Evolutionary conservation across 2,113 vertebrate genomes (phyloP).

Genomic region (Acrocephalus arundinaceus): DNA sequence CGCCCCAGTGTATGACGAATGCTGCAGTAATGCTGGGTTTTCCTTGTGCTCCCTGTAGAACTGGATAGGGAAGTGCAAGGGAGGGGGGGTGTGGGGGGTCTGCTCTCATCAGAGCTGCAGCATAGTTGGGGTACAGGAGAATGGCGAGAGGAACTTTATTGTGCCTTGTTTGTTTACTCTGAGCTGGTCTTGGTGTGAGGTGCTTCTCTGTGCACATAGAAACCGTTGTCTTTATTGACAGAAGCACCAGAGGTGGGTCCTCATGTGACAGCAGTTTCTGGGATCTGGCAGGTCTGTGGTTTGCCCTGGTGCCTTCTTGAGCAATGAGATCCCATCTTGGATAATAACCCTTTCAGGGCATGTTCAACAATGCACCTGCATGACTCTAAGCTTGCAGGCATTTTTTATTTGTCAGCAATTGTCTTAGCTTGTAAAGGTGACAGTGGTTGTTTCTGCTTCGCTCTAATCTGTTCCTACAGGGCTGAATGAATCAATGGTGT

Average conservation of each 20-base stretch:
- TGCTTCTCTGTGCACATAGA: constrained; percentile 80
- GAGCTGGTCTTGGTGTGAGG: constrained; percentile 67
- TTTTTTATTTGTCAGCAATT: constrained; percentile 25
- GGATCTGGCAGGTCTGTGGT: constrained; percentile 50
- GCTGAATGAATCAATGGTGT: neutral
- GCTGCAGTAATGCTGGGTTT: constrained; percentile 41
- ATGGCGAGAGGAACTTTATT: constrained; percentile 61
- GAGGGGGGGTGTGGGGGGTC: neutral
- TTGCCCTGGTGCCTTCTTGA: constrained; percentile 31
- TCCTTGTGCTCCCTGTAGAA: constrained; percentile 38
- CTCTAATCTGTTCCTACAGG: neutral
- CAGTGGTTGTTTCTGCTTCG: neutral
- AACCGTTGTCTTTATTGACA: constrained; percentile 81
- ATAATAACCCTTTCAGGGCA: constrained; percentile 53
- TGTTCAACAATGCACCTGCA: constrained; percentile 10
- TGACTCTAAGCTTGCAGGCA: neutral
- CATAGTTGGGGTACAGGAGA: constrained; percentile 18
- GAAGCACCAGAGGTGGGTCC: constrained; percentile 67
- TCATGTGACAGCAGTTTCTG: constrained; percentile 71
- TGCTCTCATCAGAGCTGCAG: constrained; percentile 5
- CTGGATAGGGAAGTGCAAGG: constrained; percentile 51
- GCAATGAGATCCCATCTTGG: constrained; percentile 39
- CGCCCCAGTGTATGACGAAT: constrained; percentile 45
- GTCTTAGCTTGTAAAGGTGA: neutral
- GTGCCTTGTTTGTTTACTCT: constrained; percentile 73